phyloP scores from a whole-genome alignment of 2,797 vertebrate genomes.

The Mus minutoides region DNA sequence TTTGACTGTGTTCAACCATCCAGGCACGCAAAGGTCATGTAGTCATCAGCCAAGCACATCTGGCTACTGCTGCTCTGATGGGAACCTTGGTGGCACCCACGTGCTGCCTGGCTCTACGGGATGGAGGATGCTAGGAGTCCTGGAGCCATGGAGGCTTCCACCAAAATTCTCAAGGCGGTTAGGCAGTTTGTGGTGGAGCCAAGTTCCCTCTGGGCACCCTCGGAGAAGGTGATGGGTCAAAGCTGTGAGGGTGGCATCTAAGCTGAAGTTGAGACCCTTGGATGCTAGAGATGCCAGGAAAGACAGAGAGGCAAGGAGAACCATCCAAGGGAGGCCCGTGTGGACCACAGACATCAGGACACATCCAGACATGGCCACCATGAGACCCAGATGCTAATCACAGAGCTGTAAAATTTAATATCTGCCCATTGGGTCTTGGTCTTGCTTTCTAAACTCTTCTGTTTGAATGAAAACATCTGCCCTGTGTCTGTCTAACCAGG shows the following conservation, averaged over 20 bases:
- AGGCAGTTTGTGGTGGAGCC: not conserved
- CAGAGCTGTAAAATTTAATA: not conserved
- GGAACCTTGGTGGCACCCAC: too few species aligned
- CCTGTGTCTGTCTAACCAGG: not conserved
- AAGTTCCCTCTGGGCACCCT: not conserved
- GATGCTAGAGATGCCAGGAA: not conserved
- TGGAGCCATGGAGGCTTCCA: not conserved
- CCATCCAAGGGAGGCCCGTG: not conserved
- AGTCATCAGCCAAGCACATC: not conserved
- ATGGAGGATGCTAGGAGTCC: too few species aligned
- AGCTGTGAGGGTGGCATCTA: not conserved
- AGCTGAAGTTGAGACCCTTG: not conserved
- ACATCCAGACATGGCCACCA: not conserved
- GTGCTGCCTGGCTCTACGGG: not conserved
- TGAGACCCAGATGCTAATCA: not conserved
- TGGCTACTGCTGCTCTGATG: not conserved
- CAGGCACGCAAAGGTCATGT: not conserved
- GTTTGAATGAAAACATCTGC: not conserved
- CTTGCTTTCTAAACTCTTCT: not conserved
- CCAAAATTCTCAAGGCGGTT: not conserved
- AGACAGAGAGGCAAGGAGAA: not conserved
- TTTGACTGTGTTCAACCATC: not conserved
- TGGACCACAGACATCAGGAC: not conserved
- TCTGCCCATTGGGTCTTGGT: not conserved
- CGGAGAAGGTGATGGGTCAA: not conserved